Evolutionary conservation across 1,140 invertebrate genomes (phyloP).

Genomic region (Drosophila kurseongensis): DNA sequence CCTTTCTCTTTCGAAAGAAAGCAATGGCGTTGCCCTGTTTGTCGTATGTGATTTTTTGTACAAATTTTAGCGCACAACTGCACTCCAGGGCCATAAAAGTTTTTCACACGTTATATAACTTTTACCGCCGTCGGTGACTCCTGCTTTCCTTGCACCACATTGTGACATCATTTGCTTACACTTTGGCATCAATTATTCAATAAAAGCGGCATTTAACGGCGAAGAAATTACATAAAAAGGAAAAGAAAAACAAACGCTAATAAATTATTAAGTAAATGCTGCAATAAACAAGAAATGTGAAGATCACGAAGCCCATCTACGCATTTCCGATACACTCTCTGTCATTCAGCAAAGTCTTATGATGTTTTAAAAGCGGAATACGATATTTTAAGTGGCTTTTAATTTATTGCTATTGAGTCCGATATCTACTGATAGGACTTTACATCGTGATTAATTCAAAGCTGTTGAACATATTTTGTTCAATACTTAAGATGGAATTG

Average conservation of each 20-base stretch:
- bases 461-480: no score
- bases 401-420: no score
- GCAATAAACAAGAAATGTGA: constrained; percentile 52
- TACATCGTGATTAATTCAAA: no score
- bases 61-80: constrained; percentile 54
- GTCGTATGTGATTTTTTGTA: constrained; percentile 43
- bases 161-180: constrained; percentile 66
- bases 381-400: no score
- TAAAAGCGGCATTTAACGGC: constrained; percentile 49
- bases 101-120: constrained; percentile 72
- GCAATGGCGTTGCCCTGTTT: constrained; percentile 29
- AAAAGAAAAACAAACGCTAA: constrained; percentile 51
- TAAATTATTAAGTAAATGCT: constrained; percentile 75
- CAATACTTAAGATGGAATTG: no score
- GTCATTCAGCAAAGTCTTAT: constrained; percentile 4
- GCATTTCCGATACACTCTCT: constrained; percentile 26
- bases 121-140: constrained; percentile 12
- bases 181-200: constrained; percentile 76
- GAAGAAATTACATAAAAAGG: constrained; percentile 67
- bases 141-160: constrained; percentile 33
- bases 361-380: not conserved
- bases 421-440: no score
- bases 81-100: constrained; percentile 62
- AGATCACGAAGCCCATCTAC: not conserved
- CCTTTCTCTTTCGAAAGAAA: constrained; percentile 84